Percentiles rank a stretch among this genome's conserved stretches.
These are phyloP conservation scores for Drosophila nasuta DNA, from an alignment of 1,140 invertebrate species.

Conservation along the genomic window DNA sequence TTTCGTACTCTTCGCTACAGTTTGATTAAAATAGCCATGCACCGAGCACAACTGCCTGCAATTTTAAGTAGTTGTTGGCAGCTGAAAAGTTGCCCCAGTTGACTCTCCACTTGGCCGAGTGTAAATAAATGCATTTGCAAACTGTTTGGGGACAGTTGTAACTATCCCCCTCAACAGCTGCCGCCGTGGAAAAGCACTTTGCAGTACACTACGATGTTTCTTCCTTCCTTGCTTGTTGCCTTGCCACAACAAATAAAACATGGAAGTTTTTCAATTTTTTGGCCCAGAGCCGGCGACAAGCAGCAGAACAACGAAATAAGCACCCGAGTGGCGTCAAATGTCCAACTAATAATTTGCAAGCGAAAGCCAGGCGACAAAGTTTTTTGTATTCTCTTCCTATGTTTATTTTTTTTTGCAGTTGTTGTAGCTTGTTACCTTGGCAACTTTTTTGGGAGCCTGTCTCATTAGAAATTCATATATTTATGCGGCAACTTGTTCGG, in stretches of 20 bases:
- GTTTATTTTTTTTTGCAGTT: not conserved
- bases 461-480: constrained; percentile 73
- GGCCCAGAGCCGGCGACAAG: constrained; percentile 9
- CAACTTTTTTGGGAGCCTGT: constrained; percentile 11
- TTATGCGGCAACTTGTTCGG: constrained; percentile 62
- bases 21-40: not conserved
- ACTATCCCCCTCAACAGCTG: constrained; percentile 8
- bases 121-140: constrained; percentile 24
- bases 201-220: not conserved
- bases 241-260: constrained; percentile 56
- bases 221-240: constrained; percentile 39
- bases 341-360: constrained; percentile 73
- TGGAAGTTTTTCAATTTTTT: constrained; percentile 69
- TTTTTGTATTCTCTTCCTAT: constrained; percentile 19
- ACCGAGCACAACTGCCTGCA: not conserved
- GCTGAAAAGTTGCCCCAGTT: not conserved
- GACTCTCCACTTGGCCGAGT: not conserved
- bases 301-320: constrained; percentile 44
- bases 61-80: not conserved
- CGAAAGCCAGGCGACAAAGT: constrained; percentile 54
- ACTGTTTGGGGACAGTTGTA: constrained; percentile 15
- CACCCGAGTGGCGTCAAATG: constrained; percentile 65
- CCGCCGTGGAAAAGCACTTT: constrained; percentile 29
- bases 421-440: not conserved
- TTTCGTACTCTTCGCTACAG: not conserved